phyloP scores from a whole-genome alignment of 2,797 vertebrate genomes.

The Nyctalus aviator region DNA sequence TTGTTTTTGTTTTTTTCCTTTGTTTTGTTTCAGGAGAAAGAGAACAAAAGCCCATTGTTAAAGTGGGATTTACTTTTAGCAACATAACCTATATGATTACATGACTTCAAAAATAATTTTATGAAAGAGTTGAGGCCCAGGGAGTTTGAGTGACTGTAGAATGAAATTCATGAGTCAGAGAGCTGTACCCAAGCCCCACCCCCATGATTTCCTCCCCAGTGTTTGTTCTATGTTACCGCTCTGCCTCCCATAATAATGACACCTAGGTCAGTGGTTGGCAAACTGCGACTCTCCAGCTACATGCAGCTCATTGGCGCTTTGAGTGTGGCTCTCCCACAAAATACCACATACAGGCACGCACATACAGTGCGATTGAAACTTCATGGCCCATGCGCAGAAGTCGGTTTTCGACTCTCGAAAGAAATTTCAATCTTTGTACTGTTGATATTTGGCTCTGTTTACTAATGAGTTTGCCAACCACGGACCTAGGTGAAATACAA shows the following conservation, averaged over 20 bases:
- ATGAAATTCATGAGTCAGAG: background rate
- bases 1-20: background rate
- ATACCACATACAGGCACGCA: too few relatives aligned
- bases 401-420: too few relatives aligned
- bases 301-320: too few relatives aligned
- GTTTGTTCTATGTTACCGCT: background rate
- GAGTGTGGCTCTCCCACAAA: too few relatives aligned
- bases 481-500: background rate
- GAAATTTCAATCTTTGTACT: too few relatives aligned
- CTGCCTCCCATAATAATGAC: background rate
- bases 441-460: too few relatives aligned
- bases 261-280: too few relatives aligned
- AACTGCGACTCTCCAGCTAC: too few relatives aligned
- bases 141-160: background rate
- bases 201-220: background rate
- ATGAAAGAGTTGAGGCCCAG: background rate
- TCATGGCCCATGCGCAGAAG: too few relatives aligned
- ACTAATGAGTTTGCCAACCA: too few relatives aligned
- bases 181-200: background rate
- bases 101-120: slow-evolving; percentile 18
- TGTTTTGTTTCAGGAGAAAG: slow-evolving; percentile 3
- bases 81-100: background rate
- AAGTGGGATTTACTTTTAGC: background rate
- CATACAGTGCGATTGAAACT: too few relatives aligned
- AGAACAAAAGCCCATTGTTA: background rate